Base-by-base conservation (phyloP, 1,140 invertebrate species). In the Drosophila serrata region DNA sequence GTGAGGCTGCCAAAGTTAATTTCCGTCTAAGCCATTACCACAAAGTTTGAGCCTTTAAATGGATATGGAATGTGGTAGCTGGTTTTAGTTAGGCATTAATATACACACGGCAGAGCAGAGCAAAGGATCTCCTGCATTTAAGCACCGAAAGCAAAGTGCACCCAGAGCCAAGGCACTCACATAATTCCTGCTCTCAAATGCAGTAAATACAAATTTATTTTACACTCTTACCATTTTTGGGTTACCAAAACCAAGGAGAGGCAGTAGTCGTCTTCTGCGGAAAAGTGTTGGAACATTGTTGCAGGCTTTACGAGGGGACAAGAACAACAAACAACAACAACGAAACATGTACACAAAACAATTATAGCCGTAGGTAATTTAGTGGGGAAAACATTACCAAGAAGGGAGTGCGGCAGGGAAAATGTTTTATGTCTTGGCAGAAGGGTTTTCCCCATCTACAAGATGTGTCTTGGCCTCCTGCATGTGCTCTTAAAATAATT, bases 301-400 rank as follows among this genome's bases (percentile, higher is more conserved):
- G 68, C 68, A 22, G 40, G 53, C 65, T 72, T 72, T 70, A 72
- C 33, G 68, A 57, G 68, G 48, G 48, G 56, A 46, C 59, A 64
- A 46, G 27, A 46, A 15, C 22, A 13, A 19, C 39, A 11, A 11
- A 17, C 43, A 45, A 8, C 4, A 22, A 45, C 64, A 40, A 37
- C 49, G 45, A 48, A 48, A 64, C 76, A 81, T 90, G 86, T 79
- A 81, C 75, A 85, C 74, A 81, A 85, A 87, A 90, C 85, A 90
- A 90, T 90, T 90, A 90, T 81, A 67, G 81, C 85, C 53, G 75
- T 79, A 86, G 82, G 79, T 86, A 87, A 86, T 86, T 87, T 87
- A 87, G 79, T 86, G 82, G 65, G 56, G 49, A 86, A 81, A 67
- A 75, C 74, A 82, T 82, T 72, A 76, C 49, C 55, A 63, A 40